Evolutionary conservation across 1,140 invertebrate species (phyloP), one percentile per base, ranked within the genome.

Genomic region (Sminthurides bifidus): DNA sequence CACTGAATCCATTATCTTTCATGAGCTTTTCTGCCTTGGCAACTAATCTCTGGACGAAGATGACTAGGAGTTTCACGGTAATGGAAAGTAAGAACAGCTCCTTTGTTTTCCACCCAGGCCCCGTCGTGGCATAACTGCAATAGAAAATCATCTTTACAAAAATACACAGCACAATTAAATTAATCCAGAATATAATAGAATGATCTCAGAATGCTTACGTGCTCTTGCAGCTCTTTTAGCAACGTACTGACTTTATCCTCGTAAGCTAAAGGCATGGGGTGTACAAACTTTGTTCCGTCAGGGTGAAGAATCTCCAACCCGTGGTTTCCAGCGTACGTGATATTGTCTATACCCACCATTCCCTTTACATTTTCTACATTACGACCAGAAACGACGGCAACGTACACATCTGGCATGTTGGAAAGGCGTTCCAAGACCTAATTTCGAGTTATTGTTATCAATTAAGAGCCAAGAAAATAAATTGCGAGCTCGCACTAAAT

Each of bases 81-180:
- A 68, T 92, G 88, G 74, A 87, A 91, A 2, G 88, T 90, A 21
- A 92, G 71, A 1, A 90, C 68, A 0, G 86, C 82, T 12, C 87
- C 87, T 72, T 92, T 92, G 67, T 90, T 89, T 68, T 92, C 88
- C 1, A 92, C 86, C 87, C 88, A 92, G 1, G 87, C 87, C 27
- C 88, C 88, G 63, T 91, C 83, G 60, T 75, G 80, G 66, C 86
- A 90, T 8, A 89, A 76, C 79, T 83, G 57, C 23, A 40, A 14
- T 24, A 52, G 52, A 26, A 40, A 27, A 30, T 27, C 12, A 8
- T 15, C n/a, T n/a, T 49, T 30, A 21, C 5, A 23, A 52, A 10
- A 1, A 27, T 50, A 40, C 19, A 21, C 23, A 19, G 4, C 4
- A 51, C 10, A 26, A 14, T 19, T 31, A 27, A 5, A 43, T 27